phyloP scores from a whole-genome alignment of 2,113 vertebrate genomes.

The Ranitomeya variabilis region DNA sequence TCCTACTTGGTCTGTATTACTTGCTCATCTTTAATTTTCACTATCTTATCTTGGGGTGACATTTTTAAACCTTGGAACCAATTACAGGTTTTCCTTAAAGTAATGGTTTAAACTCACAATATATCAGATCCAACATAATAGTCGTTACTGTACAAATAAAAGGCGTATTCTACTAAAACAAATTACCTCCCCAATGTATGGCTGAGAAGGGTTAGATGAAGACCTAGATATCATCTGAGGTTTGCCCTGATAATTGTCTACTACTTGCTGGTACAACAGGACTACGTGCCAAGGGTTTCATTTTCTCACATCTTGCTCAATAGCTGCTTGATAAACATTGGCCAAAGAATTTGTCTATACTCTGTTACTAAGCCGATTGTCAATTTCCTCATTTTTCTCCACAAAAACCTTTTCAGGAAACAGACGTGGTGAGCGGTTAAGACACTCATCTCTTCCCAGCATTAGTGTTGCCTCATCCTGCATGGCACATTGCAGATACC shows the following conservation, averaged over 20 bases:
- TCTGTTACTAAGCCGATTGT: background rate
- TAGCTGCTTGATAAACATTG: background rate
- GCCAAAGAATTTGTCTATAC: background rate
- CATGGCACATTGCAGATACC: background rate
- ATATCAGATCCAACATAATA: too few species aligned
- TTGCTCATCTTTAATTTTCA: too few species aligned
- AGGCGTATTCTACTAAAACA: too few species aligned
- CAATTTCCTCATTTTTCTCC: slow-evolving; percentile 41
- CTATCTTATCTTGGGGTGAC: too few species aligned
- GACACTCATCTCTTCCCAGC: slow-evolving; percentile 32
- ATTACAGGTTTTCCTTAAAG: too few species aligned
- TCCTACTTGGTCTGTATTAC: too few species aligned
- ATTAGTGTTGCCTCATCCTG: background rate
- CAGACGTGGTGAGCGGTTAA: slow-evolving; percentile 26
- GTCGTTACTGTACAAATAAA: too few species aligned
- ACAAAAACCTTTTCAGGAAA: slow-evolving; percentile 37
- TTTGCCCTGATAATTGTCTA: background rate
- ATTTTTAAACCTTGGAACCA: too few species aligned
- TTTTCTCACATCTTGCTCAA: slow-evolving; percentile 10
- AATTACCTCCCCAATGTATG: too few species aligned
- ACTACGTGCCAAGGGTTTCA: background rate
- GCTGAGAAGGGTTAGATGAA: background rate
- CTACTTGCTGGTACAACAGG: background rate
- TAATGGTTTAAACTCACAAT: too few species aligned
- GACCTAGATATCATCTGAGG: background rate